Base-by-base conservation (phyloP, 2,113 vertebrate genomes). In the Sylvia atricapilla region DNA sequence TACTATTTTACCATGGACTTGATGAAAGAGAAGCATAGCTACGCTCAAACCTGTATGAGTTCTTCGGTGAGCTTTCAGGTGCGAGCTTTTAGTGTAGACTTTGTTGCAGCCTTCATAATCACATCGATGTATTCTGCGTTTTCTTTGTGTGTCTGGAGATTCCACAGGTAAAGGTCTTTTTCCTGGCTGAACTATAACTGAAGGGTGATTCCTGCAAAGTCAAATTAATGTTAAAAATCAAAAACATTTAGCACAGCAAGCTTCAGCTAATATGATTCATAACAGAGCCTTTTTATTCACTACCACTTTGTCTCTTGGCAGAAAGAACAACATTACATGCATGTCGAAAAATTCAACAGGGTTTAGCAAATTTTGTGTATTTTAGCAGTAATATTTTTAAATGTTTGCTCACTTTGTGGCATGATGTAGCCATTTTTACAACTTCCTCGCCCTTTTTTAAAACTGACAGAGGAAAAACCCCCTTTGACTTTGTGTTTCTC, bases 41-140 rank as follows among this genome's bases (percentile, higher is more conserved):
- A 15, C 3, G 24, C 50, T 56, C 69, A 30, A 96, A 99, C 99
- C 99, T 96, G 99, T 99, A 68, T 99, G 99, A 53, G 99, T 99
- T 95, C 99, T 98, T 96, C 99, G 98, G 97, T 99, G 99, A 20
- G 99, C 99, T 97, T 99, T 99, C 74, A 99, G 98, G 91, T 99
- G 99, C 79, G 99, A 99, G 96, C 99, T 99, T 95, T 99, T 99
- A 81, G 99, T 99, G 97, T 99, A 99, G 91, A 99, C 99, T 96
- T 99, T 99, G 97, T 99, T 99, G 97, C 99, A 99, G 59, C 99
- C 99, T 9, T 98, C 98, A 53, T 99, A 99, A 94, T 99, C 99
- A 22, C 99, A 99, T 85, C 99, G 97, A 94, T 99, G 99, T 97
- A 99, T 99, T 83, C 99, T 97, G 19, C 99, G 97, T 95, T 99